Base-by-base conservation (phyloP, 2,113 vertebrate species). In the Verasper variegatus region DNA sequence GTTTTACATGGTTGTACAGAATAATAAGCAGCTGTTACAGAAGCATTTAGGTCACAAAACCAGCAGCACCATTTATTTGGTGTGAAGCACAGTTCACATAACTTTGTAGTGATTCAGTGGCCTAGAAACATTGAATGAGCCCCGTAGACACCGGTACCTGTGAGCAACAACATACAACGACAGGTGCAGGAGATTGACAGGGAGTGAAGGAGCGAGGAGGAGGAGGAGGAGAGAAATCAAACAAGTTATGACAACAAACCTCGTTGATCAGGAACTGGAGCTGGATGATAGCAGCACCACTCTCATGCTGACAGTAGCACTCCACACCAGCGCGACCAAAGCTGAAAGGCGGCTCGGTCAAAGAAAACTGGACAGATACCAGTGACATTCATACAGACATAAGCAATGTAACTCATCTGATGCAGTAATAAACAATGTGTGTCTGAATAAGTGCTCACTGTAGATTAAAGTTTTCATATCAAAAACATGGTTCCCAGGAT, bases 261-360 rank as follows among this genome's bases (percentile, higher is more conserved):
- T 99, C 98, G 74, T 99, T 99, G 87, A 98, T 95, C 92, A 99
- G 96, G 95, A 99, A 99, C 95, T 99, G 96, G 84, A 99, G 96
- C 90, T 98, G 97, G 91, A 99, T 99, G 84, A 99, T 96, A 31
- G 97, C 96, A 23, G 97, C 95, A 27, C 94, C 96, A 71, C 96
- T 97, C 89, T 99, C 98, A 70, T 99, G 98, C 58, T 99, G 98
- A 91, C 98, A 99, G 86, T 96, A 97, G 88, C 97, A 99, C 86
- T 99, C 98, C 84, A 99, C 98, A 68, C 98, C 98, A 3, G 96
- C 96, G 40, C 95, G 95, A 79, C 98, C 98, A 73, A 99, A 99
- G 70, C 98, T 99, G 82, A 42, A 71, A 90, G 58, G 88, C 49
- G 55, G 37, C 74, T 86, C 47, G 45, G 90, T 98, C 95, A 98